Base-by-base conservation (phyloP, 64 coral and sea anemone species). In the Stichodactyla helianthus region DNA sequence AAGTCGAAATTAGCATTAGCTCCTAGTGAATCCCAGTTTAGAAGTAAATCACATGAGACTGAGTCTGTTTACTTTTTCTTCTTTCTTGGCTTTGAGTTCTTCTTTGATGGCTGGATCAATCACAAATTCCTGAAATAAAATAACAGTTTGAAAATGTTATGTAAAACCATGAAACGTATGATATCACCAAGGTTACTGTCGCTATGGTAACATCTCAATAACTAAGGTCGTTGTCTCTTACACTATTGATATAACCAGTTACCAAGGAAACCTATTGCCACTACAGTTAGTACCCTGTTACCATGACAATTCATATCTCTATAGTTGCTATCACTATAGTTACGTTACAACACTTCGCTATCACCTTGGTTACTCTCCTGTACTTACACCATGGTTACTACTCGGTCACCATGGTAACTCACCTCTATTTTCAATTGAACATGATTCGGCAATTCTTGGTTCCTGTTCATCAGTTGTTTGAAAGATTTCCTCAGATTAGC, bases 61-160 rank as follows among this genome's bases (percentile, higher is more conserved):
- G 25, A 64, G 13, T 22, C 53, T 67, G 89, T 71, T 71, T 85
- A 92, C 96, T 82, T 95, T 98, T 25, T 92, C 86, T 28, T 89
- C 76, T 63, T 91, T 89, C 28, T 94, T 86, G 25, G 80, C 85
- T 93, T 95, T 90, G 54, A 94, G 93, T 53, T 98, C 92, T 56
- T 87, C 89, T 54, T 88, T 85, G 61, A 98, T 92, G 77, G 95
- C 86, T 15, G 96, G 96, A 93, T 98, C 96, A 82, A 98, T 92
- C 59, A 92, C 91, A 87, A 98, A 98, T 68, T 98, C 93, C 96
- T 98, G 70, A 28, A 60, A 85, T 17, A 28, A 53, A 15, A 52
- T 52, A 22, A 44, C 35, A 44, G 35, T 65, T 13, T 51, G 20
- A 19, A 18, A 81, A 53, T 81, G 6, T 51, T 81, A 81, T 53